Evolutionary conservation across 2,797 vertebrate genomes (phyloP).

Genomic region (Acipenser oxyrinchus): DNA sequence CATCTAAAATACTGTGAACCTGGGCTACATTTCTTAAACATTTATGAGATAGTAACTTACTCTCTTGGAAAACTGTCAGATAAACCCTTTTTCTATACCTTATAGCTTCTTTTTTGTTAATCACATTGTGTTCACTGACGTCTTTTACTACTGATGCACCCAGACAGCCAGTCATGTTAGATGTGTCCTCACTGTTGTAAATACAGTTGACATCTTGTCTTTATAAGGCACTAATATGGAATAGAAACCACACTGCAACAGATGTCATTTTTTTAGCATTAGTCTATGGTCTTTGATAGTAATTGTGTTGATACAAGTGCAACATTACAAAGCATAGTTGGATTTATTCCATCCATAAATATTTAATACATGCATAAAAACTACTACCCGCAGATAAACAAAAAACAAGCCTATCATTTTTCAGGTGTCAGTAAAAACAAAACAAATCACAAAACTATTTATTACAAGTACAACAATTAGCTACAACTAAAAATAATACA

Average conservation of each 20-base stretch:
- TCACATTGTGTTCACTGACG: slow-evolving; percentile 45
- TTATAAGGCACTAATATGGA: slow-evolving; percentile 11
- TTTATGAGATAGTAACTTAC: slow-evolving; percentile 49
- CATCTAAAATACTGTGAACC: slow-evolving; percentile 28
- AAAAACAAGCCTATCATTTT: no score
- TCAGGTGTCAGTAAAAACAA: no score
- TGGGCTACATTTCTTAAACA: slow-evolving; percentile 45
- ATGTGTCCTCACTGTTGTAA: slow-evolving; percentile 35
- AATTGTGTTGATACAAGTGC: no score
- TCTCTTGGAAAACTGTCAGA: slow-evolving; percentile 38
- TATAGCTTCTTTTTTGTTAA: slow-evolving; percentile 19
- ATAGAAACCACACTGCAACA: slow-evolving; percentile 14
- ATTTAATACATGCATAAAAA: no score
- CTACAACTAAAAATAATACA: no score
- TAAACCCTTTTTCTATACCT: slow-evolving; percentile 24
- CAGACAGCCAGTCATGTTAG: slow-evolving; percentile 48
- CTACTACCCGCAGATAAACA: no score
- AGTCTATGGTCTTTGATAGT: no score
- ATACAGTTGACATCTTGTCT: slow-evolving; percentile 37
- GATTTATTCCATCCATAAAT: no score
- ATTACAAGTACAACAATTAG: no score
- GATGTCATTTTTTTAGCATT: no score
- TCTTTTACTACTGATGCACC: slow-evolving; percentile 35
- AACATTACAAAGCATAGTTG: no score
- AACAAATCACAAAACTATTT: no score